These are phyloP conservation scores for Autographa gamma DNA, from an alignment of 2,888 invertebrate genomes.

Conservation along the genomic window DNA sequence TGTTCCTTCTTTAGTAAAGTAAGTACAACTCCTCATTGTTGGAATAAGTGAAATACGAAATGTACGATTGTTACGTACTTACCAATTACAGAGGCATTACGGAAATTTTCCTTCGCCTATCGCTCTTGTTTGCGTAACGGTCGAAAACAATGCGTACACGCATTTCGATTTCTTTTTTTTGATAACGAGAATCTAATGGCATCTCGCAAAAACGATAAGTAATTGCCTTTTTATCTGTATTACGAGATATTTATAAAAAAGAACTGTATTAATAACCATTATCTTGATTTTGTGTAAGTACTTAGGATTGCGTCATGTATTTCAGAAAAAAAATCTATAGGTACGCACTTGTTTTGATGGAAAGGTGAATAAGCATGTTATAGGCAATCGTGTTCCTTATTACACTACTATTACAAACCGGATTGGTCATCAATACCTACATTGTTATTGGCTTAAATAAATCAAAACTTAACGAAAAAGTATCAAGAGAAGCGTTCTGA, in stretches of 20 bases:
- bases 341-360: constrained; percentile 26
- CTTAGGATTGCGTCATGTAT: constrained; percentile 9
- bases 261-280: not conserved
- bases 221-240: not conserved
- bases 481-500: too few relatives aligned
- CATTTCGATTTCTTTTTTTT: constrained; percentile 40
- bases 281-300: constrained; percentile 15
- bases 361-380: constrained; percentile 17
- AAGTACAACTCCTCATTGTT: constrained; percentile 30
- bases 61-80: constrained; percentile 52
- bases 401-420: not conserved
- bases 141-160: constrained; percentile 52
- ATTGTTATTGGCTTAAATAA: too few relatives aligned
- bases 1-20: not conserved
- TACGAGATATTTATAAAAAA: constrained; percentile 1
- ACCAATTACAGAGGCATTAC: constrained; percentile 44
- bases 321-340: constrained; percentile 11
- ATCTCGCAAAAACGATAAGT: constrained; percentile 15
- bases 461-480: too few relatives aligned
- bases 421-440: not conserved
- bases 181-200: constrained; percentile 42
- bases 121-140: constrained; percentile 35
- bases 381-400: not conserved
- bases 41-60: constrained; percentile 48
- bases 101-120: constrained; percentile 49